Evolutionary conservation across 2,888 invertebrate species (phyloP).

Genomic region (Phyto melanocephala): DNA sequence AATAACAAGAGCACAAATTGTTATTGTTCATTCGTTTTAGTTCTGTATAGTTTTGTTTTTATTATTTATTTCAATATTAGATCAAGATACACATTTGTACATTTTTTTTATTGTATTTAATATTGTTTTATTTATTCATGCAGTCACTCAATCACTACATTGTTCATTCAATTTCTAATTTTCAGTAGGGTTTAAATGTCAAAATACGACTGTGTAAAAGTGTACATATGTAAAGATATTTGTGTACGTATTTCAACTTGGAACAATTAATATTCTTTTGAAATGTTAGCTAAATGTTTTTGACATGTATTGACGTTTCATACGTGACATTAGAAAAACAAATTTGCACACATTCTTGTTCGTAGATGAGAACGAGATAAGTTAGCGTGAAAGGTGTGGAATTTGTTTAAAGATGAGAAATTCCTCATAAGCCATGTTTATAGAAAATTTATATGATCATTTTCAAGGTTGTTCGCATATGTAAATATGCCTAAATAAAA

Average conservation of each 20-base stretch:
- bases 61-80: background rate
- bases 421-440: too few relatives aligned
- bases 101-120: background rate
- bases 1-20: slow-evolving; percentile 10
- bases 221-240: background rate
- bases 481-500: too few relatives aligned
- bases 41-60: background rate
- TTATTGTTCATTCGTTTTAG: background rate
- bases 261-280: background rate
- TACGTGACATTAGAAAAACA: background rate
- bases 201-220: background rate
- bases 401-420: too few relatives aligned
- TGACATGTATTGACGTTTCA: background rate
- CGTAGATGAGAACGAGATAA: too few relatives aligned
- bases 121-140: background rate
- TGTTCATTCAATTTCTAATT: background rate
- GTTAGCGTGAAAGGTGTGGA: too few relatives aligned
- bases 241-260: background rate
- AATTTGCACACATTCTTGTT: background rate
- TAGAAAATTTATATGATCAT: too few relatives aligned
- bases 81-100: background rate
- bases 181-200: background rate
- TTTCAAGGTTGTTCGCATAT: too few relatives aligned
- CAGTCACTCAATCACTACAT: background rate
- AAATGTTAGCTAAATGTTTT: background rate